phyloP scores from a whole-genome alignment of 1,140 invertebrate species.

The Zelostemma sp. region DNA sequence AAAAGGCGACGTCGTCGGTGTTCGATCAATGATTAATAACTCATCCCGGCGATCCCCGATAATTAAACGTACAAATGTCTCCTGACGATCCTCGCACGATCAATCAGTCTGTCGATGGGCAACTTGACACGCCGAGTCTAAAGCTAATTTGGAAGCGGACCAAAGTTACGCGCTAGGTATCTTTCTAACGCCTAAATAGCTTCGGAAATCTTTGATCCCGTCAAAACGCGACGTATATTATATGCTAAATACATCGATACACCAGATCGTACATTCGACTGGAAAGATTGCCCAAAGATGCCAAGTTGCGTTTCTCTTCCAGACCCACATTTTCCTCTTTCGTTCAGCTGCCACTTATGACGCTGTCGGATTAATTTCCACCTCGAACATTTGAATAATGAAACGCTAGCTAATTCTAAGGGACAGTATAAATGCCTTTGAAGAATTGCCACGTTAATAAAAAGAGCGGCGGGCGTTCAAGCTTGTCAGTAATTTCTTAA shows the following conservation, averaged over 20 bases:
- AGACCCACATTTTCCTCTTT: neutral
- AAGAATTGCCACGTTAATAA: too few species aligned
- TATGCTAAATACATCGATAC: neutral
- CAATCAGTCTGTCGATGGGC: neutral
- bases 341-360: neutral
- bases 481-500: slow-evolving; percentile 41
- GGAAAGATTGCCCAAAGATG: too few species aligned
- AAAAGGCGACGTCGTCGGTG: neutral
- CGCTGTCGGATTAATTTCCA: neutral
- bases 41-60: neutral
- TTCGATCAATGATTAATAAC: neutral
- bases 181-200: neutral
- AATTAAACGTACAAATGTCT: neutral
- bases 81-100: neutral
- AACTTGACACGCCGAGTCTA: neutral
- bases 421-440: too few species aligned
- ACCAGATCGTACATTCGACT: neutral
- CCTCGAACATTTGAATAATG: neutral
- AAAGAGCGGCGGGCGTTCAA: slow-evolving; percentile 13
- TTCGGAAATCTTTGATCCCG: neutral
- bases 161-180: neutral
- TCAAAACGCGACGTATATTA: neutral
- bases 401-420: neutral
- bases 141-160: neutral
- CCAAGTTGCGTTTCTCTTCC: too few species aligned